Percentiles rank a stretch among this genome's conserved stretches.
phyloP scores from a whole-genome alignment of 2,797 vertebrate genomes.

The Miichthys miiuy region DNA sequence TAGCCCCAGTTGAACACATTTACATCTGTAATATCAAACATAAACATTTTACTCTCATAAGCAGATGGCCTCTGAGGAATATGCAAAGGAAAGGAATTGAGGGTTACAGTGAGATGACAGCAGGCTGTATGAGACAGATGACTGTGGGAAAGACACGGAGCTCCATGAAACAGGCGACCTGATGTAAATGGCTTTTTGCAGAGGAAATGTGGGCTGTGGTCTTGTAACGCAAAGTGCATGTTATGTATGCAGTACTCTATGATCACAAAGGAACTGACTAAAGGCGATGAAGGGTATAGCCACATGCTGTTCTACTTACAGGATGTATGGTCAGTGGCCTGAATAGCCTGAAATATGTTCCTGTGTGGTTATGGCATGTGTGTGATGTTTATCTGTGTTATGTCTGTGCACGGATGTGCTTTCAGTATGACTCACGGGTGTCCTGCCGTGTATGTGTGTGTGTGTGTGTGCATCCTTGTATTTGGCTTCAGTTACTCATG shows the following conservation, averaged over 20 bases:
- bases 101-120: conserved; percentile 49
- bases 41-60: conserved; percentile 42
- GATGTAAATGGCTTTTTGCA: conserved; percentile 49
- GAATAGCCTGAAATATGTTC: conserved; percentile 46
- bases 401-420: conserved; percentile 11
- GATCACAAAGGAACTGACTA: conserved; percentile 54
- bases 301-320: conserved; percentile 35
- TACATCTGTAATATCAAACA: conserved; percentile 49
- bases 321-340: conserved; percentile 70
- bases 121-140: conserved; percentile 29
- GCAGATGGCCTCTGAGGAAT: conserved; percentile 34
- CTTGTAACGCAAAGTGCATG: conserved; percentile 52
- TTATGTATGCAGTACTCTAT: conserved; percentile 40
- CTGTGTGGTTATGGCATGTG: background rate
- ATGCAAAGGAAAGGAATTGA: conserved; percentile 14
- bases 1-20: conserved; percentile 28
- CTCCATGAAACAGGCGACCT: conserved; percentile 35
- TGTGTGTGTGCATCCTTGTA: background rate
- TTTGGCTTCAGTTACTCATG: conserved; percentile 11
- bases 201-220: conserved; percentile 39
- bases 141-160: conserved; percentile 61
- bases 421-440: conserved; percentile 47
- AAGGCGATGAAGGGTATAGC: conserved; percentile 43
- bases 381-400: conserved; percentile 15
- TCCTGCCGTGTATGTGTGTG: conserved; percentile 28